phyloP scores from a whole-genome alignment of 1,140 invertebrate species.

The Cardiocondyla obscurior region DNA sequence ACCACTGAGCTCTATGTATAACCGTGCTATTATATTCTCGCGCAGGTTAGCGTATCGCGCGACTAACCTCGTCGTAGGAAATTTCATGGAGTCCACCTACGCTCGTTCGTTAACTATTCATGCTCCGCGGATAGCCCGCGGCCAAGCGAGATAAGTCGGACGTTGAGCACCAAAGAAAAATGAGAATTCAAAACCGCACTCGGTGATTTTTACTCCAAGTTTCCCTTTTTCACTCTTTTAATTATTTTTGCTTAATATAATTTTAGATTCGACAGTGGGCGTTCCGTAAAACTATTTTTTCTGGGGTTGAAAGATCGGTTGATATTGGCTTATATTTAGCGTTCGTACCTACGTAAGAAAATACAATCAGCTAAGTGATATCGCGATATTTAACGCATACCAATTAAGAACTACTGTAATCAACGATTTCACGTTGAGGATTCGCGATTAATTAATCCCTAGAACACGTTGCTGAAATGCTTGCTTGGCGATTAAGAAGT shows the following conservation, averaged over 20 bases:
- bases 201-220: slow-evolving; percentile 8
- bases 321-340: background rate
- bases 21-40: slow-evolving; percentile 50
- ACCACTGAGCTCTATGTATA: slow-evolving; percentile 55
- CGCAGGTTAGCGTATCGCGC: slow-evolving; percentile 62
- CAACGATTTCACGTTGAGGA: background rate
- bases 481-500: background rate
- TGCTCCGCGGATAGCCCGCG: slow-evolving; percentile 66
- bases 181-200: slow-evolving; percentile 15
- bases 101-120: slow-evolving; percentile 71
- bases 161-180: slow-evolving; percentile 49
- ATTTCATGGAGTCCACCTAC: slow-evolving; percentile 66
- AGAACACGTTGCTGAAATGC: background rate
- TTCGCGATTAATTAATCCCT: background rate
- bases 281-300: background rate
- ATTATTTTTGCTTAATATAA: background rate
- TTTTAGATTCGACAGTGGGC: background rate
- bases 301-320: too few species aligned
- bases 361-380: background rate
- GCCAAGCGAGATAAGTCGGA: slow-evolving; percentile 66
- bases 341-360: background rate
- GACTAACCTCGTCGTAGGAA: slow-evolving; percentile 61
- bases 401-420: background rate
- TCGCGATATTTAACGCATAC: too few species aligned
- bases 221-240: slow-evolving; percentile 1